Base-by-base conservation (phyloP, 2,113 vertebrate species). In the Hydrolagus affinis region DNA sequence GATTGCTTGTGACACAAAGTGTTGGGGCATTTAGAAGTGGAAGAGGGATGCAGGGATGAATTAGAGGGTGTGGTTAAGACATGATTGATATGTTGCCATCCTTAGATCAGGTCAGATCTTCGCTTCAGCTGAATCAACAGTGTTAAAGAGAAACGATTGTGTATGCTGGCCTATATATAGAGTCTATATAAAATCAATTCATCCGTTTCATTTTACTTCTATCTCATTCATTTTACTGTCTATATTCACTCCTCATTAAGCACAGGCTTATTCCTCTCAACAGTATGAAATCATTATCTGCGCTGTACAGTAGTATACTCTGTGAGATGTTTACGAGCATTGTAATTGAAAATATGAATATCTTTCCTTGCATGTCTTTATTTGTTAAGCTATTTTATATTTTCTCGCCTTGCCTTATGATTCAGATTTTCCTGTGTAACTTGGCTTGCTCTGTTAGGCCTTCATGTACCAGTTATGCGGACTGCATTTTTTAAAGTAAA, bases 171-270 rank as follows among this genome's bases (percentile, higher is more conserved):
- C 76, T 64, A 0, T 60, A 28, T 62, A 28, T 2, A 80, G 57
- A 62, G 17, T 80, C 59, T 15, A 25, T 60, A 60, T 12, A 78
- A 78, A 30, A 78, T 25, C 21, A 25, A 9, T 23, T 78, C 57
- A 62, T 60, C 75, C 60, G 75, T 23, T 15, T 80, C 23, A 25
- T 28, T 62, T 78, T n/a, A 74, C 72, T 44, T 19, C 57, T 23
- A 9, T 78, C n/a, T 8, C n/a, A 17, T 62, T 78, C 57, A 25
- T 28, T 80, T 80, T 28, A 62, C 59, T 14, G n/a, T 80, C 23
- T 28, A 17, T 12, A 62, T 62, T 80, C 76, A 80, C 76, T 80
- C n/a, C 59, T 80, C 76, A 28, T 80, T 62, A 77, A 77, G 23
- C 56, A 60, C 44, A 44, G 44, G 44, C 44, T 44, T 6, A 44